phyloP scores from a whole-genome alignment of 1,140 invertebrate genomes.

The Sycobia sp. region DNA sequence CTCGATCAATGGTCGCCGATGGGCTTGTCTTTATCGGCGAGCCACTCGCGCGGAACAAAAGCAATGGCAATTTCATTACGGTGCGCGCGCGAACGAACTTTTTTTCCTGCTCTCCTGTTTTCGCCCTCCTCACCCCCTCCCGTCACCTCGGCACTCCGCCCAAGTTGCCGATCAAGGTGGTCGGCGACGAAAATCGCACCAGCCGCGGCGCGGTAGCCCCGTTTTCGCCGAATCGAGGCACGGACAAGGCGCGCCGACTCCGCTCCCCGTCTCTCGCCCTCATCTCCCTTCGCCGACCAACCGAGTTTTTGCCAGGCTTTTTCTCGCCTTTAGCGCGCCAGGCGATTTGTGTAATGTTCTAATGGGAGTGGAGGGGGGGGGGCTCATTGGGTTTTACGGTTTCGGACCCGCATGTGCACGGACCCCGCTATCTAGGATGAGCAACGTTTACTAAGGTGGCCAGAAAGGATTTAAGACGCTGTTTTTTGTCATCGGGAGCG shows the following conservation, averaged over 20 bases:
- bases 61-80: slow-evolving; percentile 34
- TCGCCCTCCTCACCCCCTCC: neutral
- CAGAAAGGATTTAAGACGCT: neutral
- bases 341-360: no score
- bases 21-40: neutral
- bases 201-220: neutral
- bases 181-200: neutral
- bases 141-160: no score
- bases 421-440: no score
- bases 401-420: neutral
- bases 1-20: no score
- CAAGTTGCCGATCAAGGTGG: no score
- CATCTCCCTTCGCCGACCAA: no score
- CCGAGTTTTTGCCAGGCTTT: neutral
- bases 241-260: no score
- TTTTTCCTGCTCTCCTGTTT: neutral
- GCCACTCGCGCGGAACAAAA: slow-evolving; percentile 17
- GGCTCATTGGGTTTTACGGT: neutral
- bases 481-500: neutral
- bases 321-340: neutral
- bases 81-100: neutral
- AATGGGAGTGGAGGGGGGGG: no score
- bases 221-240: no score
- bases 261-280: no score
- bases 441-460: neutral